Percentiles rank a stretch among this genome's conserved stretches.
Conservation (phyloP, 2,888 invertebrate species). For the Pogonocherus hispidulus region DNA sequence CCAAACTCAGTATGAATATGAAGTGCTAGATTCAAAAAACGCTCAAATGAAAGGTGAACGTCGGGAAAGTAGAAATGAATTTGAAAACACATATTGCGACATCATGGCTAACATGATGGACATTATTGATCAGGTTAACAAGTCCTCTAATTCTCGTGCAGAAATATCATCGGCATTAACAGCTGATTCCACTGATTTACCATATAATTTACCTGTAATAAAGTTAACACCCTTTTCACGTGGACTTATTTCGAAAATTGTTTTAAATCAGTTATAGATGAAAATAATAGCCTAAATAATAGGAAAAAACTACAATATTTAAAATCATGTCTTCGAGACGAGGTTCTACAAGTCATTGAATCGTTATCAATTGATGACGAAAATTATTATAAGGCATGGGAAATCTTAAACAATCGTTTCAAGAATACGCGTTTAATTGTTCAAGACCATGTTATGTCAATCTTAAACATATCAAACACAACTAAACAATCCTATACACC, state of each 20-base stretch:
- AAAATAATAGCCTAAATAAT: neutral
- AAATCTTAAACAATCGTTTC: conserved; percentile 1
- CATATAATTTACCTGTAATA: conserved; percentile 3
- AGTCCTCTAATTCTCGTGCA: neutral
- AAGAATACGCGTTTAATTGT: conserved; percentile 15
- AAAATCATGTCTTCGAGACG: neutral
- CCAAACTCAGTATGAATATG: conserved; percentile 5
- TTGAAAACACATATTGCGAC: conserved; percentile 12
- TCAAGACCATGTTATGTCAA: conserved; percentile 2
- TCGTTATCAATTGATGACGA: neutral
- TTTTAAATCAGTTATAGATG: conserved; percentile 3
- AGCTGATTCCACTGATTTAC: neutral
- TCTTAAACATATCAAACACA: neutral
- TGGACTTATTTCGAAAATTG: conserved; percentile 7
- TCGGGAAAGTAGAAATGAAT: neutral
- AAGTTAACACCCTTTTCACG: neutral
- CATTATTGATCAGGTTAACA: neutral
- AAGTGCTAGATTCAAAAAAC: neutral
- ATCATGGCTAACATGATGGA: conserved; percentile 6
- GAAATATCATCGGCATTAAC: neutral
- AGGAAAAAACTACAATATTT: neutral
- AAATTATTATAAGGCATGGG: conserved; percentile 12
- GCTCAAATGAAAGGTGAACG: neutral
- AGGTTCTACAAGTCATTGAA: neutral
- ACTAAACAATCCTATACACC: neutral